Base-by-base conservation (phyloP, 2,113 vertebrate species). In the Pleuronectes platessa region DNA sequence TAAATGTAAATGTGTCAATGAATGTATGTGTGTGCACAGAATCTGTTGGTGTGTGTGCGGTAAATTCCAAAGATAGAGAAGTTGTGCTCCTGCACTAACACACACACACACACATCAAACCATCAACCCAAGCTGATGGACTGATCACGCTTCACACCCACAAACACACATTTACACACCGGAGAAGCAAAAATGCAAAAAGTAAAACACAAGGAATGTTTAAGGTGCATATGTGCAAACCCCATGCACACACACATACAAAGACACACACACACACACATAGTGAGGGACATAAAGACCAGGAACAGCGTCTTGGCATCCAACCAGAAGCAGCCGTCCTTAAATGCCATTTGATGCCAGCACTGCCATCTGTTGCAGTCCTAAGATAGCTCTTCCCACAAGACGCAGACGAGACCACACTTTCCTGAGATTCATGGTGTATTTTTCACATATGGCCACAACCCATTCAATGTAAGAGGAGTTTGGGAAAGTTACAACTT, bases 351-450 rank as follows among this genome's bases (percentile, higher is more conserved):
- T 59, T 49, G 96, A 97, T 97, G 96, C 96, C 95, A 94, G 93
- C 92, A 84, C 93, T 96, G 95, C 96, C 97, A 97, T 98, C 96
- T 96, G 97, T 96, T 96, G 82, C 86, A 58, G 59, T 86, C 85
- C 83, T 73, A 85, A 86, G 71, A 86, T 82, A 88, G 75, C 84
- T 83, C 59, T 45, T 68, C 81, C 68, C 79, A 82, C 79, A 65
- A 67, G 78, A 71, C 56, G 26, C 51, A 51, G 72, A 71, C 21
- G 35, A 82, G 68, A 69, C 60, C 27, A 85, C 74, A 55, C 74
- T 77, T 72, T 37, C 67, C 75, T 45, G 31, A 59, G 76, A 82
- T 71, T 53, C n/a, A 2, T 31, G 20, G 31, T 45, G 61, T 45
- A 47, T 62, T 87, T 72, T 60, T 63, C 81, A 85, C 78, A 78